phyloP scores from a whole-genome alignment of 2,888 invertebrate species.

The Phengaris alcon region DNA sequence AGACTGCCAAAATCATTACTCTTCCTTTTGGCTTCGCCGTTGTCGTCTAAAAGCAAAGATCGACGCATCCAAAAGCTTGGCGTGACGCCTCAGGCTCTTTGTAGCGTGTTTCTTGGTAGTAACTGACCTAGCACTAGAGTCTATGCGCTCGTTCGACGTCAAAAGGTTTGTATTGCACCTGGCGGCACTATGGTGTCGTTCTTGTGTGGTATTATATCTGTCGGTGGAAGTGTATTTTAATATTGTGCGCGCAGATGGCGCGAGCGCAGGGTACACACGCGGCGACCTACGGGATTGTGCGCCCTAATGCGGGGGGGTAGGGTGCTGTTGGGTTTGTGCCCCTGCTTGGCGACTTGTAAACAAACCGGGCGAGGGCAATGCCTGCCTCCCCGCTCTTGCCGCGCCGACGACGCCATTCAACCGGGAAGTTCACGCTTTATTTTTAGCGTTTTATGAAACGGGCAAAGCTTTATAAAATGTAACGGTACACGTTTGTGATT shows the following conservation, averaged over 20 bases:
- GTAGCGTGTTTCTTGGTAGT: constrained; percentile 50
- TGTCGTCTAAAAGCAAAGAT: background rate
- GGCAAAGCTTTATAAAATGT: constrained; percentile 48
- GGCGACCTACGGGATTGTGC: constrained; percentile 48
- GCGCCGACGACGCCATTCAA: constrained; percentile 72
- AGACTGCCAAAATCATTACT: too few relatives aligned
- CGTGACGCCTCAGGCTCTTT: constrained; percentile 47
- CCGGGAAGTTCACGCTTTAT: constrained; percentile 78
- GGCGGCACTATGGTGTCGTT: constrained; percentile 52
- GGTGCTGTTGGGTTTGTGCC: constrained; percentile 56
- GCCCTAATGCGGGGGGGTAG: constrained; percentile 56
- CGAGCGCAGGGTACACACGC: constrained; percentile 51
- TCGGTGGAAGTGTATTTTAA: constrained; percentile 73
- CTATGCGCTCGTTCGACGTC: constrained; percentile 49
- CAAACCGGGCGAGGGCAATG: constrained; percentile 78
- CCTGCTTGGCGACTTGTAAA: constrained; percentile 65
- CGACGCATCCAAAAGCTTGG: background rate
- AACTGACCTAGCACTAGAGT: constrained; percentile 69
- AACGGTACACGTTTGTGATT: constrained; percentile 37
- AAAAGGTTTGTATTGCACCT: constrained; percentile 61
- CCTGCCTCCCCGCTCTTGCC: constrained; percentile 68
- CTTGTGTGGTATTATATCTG: constrained; percentile 61
- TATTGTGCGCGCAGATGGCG: constrained; percentile 73
- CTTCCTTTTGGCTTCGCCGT: too few relatives aligned
- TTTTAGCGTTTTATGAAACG: constrained; percentile 70